Conservation (phyloP, 2,888 invertebrate species). For the Meganola albula region DNA sequence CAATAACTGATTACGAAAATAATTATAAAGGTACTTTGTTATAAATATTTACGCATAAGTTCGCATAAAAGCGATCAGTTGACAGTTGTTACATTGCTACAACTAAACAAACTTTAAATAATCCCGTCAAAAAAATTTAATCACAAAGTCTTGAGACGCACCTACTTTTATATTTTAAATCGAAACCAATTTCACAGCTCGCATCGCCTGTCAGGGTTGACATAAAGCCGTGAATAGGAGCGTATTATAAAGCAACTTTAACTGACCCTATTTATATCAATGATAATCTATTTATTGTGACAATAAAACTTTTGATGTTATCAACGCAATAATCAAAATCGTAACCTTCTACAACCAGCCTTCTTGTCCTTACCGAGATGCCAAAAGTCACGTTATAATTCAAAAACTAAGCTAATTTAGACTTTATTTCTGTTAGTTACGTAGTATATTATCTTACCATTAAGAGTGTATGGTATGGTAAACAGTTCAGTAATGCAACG, state of each 20-base stretch:
- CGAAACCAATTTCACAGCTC: constrained; percentile 75
- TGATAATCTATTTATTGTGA: constrained; percentile 76
- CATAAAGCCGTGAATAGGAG: constrained; percentile 71
- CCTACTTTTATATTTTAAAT: constrained; percentile 72
- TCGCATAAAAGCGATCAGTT: constrained; percentile 28
- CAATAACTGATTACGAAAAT: no score
- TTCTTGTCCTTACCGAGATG: constrained; percentile 64
- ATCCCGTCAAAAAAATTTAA: constrained; percentile 60
- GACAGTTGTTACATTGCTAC: constrained; percentile 54
- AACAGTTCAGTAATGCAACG: constrained; percentile 67
- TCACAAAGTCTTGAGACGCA: constrained; percentile 60
- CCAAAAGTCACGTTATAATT: constrained; percentile 59
- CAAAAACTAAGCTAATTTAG: constrained; percentile 8
- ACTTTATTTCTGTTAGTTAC: constrained; percentile 9
- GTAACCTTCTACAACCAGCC: no score
- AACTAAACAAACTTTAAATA: constrained; percentile 69
- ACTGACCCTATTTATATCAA: constrained; percentile 75
- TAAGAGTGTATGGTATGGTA: constrained; percentile 49
- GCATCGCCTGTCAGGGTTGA: constrained; percentile 72
- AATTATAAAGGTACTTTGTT: constrained; percentile 1
- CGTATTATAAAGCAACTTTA: constrained; percentile 65
- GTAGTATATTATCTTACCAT: constrained; percentile 28
- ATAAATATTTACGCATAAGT: constrained; percentile 17
- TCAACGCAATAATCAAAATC: constrained; percentile 69
- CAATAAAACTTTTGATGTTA: constrained; percentile 74